These are phyloP conservation scores for Shargacucullia verbasci DNA, from an alignment of 2,888 invertebrate genomes.

Conservation along the genomic window DNA sequence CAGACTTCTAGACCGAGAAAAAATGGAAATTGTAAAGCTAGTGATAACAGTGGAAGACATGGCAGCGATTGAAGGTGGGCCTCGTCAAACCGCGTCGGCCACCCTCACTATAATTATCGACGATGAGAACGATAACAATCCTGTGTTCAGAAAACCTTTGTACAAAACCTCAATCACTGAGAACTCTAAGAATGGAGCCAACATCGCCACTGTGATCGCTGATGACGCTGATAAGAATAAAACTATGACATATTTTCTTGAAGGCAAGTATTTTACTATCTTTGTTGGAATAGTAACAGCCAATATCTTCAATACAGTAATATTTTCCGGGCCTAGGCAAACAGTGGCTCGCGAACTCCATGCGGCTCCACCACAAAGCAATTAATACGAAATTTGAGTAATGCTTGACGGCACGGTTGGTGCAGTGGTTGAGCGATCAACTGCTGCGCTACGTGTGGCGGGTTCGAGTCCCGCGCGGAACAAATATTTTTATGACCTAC, in stretches of 20 bases:
- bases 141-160: conserved; percentile 93
- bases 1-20: conserved; percentile 94
- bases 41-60: conserved; percentile 95
- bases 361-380: too few relatives aligned
- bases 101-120: conserved; percentile 93
- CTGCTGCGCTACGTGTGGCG: too few relatives aligned
- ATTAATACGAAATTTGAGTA: too few relatives aligned
- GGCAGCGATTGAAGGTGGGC: conserved; percentile 92
- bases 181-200: conserved; percentile 95
- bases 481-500: too few relatives aligned
- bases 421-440: too few relatives aligned
- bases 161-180: conserved; percentile 95
- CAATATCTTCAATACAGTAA: too few relatives aligned
- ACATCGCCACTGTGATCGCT: conserved; percentile 94
- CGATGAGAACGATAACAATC: conserved; percentile 97
- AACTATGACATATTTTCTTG: conserved; percentile 93
- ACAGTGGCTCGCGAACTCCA: too few relatives aligned
- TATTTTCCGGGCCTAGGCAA: too few relatives aligned
- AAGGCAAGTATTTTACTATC: conserved; percentile 80
- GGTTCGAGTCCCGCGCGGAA: too few relatives aligned
- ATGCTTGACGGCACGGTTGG: too few relatives aligned
- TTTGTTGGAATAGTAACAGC: too few relatives aligned
- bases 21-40: conserved; percentile 93
- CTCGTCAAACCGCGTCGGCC: conserved; percentile 92
- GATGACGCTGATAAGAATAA: conserved; percentile 96